Percentiles rank a stretch among this genome's conserved stretches.
phyloP scores from a whole-genome alignment of 2,888 invertebrate genomes.

The Sericinus montela region DNA sequence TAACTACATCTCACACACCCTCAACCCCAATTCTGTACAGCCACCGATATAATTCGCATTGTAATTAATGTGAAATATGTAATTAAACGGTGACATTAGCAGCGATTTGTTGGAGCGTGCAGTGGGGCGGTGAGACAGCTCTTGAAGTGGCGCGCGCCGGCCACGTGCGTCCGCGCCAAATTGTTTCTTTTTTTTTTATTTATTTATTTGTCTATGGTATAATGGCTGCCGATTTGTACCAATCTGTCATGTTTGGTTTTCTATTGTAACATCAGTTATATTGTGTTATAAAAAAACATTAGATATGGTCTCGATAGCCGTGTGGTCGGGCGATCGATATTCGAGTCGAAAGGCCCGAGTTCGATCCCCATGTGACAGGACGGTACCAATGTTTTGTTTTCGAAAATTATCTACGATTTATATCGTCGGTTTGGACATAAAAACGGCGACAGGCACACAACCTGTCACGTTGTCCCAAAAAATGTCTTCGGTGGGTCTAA shows the following conservation, averaged over 20 bases:
- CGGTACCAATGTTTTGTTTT: too few relatives aligned
- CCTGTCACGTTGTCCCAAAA: too few relatives aligned
- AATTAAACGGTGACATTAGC: conserved; percentile 13
- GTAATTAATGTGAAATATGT: not conserved
- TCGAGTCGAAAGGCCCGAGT: too few relatives aligned
- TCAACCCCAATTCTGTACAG: not conserved
- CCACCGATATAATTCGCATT: not conserved
- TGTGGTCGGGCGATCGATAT: too few relatives aligned
- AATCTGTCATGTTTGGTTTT: conserved; percentile 13
- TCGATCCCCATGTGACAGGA: too few relatives aligned
- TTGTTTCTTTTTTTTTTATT: conserved; percentile 22
- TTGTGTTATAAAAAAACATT: too few relatives aligned
- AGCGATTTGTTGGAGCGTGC: not conserved
- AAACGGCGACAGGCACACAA: too few relatives aligned
- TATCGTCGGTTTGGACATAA: too few relatives aligned
- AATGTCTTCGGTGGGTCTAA: too few relatives aligned
- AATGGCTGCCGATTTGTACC: conserved; percentile 13
- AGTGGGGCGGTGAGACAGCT: conserved; percentile 3
- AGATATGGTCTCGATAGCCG: too few relatives aligned
- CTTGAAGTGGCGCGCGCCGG: conserved; percentile 34
- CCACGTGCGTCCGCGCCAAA: conserved; percentile 30
- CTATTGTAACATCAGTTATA: too few relatives aligned
- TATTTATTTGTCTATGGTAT: conserved; percentile 10
- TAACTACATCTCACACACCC: not conserved
- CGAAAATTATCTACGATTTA: too few relatives aligned